Evolutionary conservation across 2,797 vertebrate species (phyloP).

Genomic region (Coregonus ussuriensis): DNA sequence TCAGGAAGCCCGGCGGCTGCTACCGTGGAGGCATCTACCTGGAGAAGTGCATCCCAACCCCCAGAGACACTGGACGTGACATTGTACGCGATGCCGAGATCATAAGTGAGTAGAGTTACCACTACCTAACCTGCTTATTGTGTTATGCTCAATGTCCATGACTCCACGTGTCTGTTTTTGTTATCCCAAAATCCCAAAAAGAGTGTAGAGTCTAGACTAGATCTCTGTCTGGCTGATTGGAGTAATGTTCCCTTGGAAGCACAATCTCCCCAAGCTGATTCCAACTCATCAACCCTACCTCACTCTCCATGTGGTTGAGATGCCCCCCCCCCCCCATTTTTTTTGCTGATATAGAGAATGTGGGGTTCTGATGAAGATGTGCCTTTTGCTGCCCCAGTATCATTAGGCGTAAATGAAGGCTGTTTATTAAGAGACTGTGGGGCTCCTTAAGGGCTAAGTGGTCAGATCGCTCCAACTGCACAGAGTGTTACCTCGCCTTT

Average conservation of each 20-base stretch:
- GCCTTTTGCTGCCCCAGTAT: conserved; percentile 41
- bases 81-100: conserved; percentile 79
- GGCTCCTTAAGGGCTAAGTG: conserved; percentile 52
- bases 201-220: not conserved
- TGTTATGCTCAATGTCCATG: conserved; percentile 7
- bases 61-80: conserved; percentile 79
- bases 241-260: no score
- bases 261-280: no score
- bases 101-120: conserved; percentile 81
- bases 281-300: no score
- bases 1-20: conserved; percentile 88
- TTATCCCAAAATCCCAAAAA: conserved; percentile 12
- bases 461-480: conserved; percentile 42
- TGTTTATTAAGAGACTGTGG: conserved; percentile 48
- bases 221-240: conserved; percentile 5
- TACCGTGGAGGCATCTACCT: conserved; percentile 89
- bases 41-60: conserved; percentile 86
- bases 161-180: conserved; percentile 20
- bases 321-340: no score
- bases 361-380: conserved; percentile 36
- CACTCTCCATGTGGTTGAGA: no score
- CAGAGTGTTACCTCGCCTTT: conserved; percentile 35
- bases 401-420: conserved; percentile 59
- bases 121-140: not conserved
- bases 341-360: not conserved